Evolutionary conservation across 2,888 invertebrate genomes (phyloP).

Genomic region (Macaria notata): DNA sequence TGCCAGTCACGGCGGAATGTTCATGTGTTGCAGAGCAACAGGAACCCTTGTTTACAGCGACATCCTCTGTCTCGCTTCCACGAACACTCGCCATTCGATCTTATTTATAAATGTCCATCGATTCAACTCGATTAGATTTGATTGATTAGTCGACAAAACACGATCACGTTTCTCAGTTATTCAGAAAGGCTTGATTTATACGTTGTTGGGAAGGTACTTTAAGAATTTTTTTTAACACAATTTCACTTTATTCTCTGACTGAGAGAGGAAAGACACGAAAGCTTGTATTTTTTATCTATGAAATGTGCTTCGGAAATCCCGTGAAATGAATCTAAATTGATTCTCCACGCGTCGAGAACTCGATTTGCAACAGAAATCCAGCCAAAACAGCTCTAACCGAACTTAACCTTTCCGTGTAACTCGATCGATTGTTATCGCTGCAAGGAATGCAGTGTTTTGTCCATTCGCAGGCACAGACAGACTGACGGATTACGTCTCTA

Average conservation of each 20-base stretch:
- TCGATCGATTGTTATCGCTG: constrained; percentile 35
- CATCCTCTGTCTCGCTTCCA: constrained; percentile 38
- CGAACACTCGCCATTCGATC: constrained; percentile 33
- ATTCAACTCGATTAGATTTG: constrained; percentile 25
- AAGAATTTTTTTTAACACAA: too few relatives aligned
- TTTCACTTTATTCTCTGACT: too few relatives aligned
- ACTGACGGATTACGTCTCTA: constrained; percentile 21
- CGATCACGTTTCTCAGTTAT: constrained; percentile 4
- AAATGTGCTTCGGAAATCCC: background rate
- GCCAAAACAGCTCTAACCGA: constrained; percentile 15
- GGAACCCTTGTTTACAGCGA: constrained; percentile 49
- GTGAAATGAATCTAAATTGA: constrained; percentile 29
- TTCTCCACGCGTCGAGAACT: constrained; percentile 24
- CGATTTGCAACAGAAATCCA: constrained; percentile 22
- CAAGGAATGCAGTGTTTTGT: constrained; percentile 36
- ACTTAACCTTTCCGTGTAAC: constrained; percentile 31
- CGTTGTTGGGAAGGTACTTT: too few relatives aligned
- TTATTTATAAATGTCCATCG: constrained; percentile 34
- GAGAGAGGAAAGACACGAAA: background rate
- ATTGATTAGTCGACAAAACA: constrained; percentile 23
- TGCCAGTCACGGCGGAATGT: constrained; percentile 21
- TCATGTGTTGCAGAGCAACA: constrained; percentile 44
- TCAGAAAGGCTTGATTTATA: too few relatives aligned
- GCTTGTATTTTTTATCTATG: background rate
- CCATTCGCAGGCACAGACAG: constrained; percentile 16